phyloP scores from a whole-genome alignment of 2,797 vertebrate genomes.

The Rhincodon typus region DNA sequence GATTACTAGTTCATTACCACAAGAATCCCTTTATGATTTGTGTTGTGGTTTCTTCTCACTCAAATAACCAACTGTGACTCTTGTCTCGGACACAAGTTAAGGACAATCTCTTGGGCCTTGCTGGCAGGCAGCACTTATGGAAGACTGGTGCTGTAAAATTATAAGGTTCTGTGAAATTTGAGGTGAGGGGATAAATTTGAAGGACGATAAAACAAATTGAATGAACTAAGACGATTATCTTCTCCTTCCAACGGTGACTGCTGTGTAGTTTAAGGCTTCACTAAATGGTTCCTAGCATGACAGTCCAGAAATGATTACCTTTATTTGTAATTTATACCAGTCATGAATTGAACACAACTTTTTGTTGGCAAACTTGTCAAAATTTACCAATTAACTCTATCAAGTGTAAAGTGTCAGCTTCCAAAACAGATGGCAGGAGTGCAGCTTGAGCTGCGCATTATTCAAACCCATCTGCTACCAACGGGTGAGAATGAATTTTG shows the following conservation, averaged over 20 bases:
- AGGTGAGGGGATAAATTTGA: not conserved
- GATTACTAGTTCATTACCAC: too few relatives aligned
- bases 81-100: not conserved
- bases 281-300: not conserved
- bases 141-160: not conserved
- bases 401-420: not conserved
- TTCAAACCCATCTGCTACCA: not conserved
- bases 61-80: not conserved
- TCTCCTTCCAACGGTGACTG: not conserved
- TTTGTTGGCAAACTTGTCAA: not conserved
- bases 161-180: not conserved
- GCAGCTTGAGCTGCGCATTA: not conserved
- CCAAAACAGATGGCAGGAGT: slow-evolving; percentile 1
- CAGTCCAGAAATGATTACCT: not conserved
- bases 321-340: not conserved
- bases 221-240: not conserved
- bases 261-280: not conserved
- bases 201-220: not conserved
- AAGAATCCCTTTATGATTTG: not conserved
- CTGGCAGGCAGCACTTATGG: not conserved
- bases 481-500: not conserved
- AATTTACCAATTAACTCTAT: not conserved
- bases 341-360: not conserved
- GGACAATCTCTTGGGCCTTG: not conserved
- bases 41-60: not conserved